These are phyloP conservation scores for Odontothrips loti DNA, from an alignment of 2,888 invertebrate genomes.

Conservation along the genomic window DNA sequence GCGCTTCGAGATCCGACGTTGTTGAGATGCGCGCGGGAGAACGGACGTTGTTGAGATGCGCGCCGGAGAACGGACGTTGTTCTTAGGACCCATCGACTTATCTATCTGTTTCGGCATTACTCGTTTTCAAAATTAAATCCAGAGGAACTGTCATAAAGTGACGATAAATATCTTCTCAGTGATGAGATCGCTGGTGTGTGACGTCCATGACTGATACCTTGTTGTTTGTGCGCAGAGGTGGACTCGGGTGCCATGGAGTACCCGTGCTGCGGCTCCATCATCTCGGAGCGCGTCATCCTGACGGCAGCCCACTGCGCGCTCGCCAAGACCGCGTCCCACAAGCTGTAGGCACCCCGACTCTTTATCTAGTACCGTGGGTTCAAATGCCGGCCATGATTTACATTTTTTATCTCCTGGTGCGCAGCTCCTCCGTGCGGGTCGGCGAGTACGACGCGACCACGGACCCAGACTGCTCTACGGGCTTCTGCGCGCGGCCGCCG, in stretches of 20 bases:
- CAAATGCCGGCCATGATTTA: too few relatives aligned
- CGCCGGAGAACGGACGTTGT: too few relatives aligned
- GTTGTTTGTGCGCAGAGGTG: constrained; percentile 52
- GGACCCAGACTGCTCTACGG: constrained; percentile 69
- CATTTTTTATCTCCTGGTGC: too few relatives aligned
- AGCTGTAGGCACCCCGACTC: constrained; percentile 58
- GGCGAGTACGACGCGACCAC: constrained; percentile 70
- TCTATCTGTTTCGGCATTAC: too few relatives aligned
- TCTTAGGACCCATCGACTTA: too few relatives aligned
- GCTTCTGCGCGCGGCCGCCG: constrained; percentile 68
- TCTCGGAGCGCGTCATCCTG: constrained; percentile 58
- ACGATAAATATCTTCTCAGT: too few relatives aligned
- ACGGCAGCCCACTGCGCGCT: constrained; percentile 77
- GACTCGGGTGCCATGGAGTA: constrained; percentile 64
- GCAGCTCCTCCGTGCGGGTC: constrained; percentile 66
- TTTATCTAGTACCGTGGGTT: too few relatives aligned
- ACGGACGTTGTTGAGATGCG: too few relatives aligned
- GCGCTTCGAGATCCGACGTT: too few relatives aligned
- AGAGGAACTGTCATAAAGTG: too few relatives aligned
- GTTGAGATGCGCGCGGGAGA: too few relatives aligned
- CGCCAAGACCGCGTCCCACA: constrained; percentile 69
- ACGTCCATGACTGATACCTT: background rate
- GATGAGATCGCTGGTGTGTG: background rate
- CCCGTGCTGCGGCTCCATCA: constrained; percentile 72
- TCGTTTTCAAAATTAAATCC: too few relatives aligned